Evolutionary conservation across 2,888 invertebrate genomes (phyloP).

Genomic region (Drosophila macrospina): DNA sequence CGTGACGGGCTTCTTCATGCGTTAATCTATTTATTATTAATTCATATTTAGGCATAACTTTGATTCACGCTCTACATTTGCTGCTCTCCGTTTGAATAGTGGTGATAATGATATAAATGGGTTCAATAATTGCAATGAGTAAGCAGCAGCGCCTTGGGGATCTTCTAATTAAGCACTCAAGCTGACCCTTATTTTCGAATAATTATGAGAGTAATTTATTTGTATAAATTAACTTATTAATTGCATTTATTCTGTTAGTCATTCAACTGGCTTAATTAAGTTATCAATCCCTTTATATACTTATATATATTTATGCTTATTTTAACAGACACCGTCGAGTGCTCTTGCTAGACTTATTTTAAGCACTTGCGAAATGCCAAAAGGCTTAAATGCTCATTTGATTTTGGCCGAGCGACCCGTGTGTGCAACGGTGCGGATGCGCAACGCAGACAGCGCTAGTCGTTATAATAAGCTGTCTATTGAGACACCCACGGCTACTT

Average conservation of each 20-base stretch:
- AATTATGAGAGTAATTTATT: neutral
- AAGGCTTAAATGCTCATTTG: slow-evolving; percentile 20
- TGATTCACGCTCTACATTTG: neutral
- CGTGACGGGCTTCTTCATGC: no score
- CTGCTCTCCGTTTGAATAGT: no score
- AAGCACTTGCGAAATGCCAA: slow-evolving; percentile 20
- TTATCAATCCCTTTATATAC: neutral
- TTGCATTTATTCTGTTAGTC: neutral
- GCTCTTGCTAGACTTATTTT: slow-evolving; percentile 24
- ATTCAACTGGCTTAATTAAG: neutral
- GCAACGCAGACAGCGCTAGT: slow-evolving; percentile 29
- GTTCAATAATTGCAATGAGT: neutral
- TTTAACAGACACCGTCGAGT: no score
- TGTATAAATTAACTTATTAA: neutral
- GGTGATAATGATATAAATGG: neutral
- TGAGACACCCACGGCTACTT: slow-evolving; percentile 1
- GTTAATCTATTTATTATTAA: neutral
- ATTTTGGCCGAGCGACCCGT: slow-evolving; percentile 8
- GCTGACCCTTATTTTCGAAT: neutral
- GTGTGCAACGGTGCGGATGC: slow-evolving; percentile 60
- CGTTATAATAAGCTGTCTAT: slow-evolving; percentile 17
- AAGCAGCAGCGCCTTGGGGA: no score
- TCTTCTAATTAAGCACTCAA: neutral
- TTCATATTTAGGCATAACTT: neutral
- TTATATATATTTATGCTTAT: neutral